Conservation (phyloP, 2,888 invertebrate genomes). For the Tetanocera ferruginea region DNA sequence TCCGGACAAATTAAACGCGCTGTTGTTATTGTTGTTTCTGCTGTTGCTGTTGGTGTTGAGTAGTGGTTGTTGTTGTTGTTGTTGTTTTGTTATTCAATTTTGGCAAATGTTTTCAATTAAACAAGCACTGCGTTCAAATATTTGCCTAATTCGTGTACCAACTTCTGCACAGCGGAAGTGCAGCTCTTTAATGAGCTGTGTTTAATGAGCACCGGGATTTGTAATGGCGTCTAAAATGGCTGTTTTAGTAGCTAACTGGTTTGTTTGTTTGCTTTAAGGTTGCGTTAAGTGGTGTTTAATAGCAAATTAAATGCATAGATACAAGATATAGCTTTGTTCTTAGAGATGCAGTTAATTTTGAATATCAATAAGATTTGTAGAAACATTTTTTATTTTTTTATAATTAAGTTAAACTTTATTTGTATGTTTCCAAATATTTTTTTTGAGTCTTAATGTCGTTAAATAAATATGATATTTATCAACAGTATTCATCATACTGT, state of each 20-base stretch:
- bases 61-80: background rate
- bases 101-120: slow-evolving; percentile 15
- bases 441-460: too few species aligned
- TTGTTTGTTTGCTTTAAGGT: background rate
- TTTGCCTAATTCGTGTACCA: slow-evolving; percentile 4
- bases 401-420: too few species aligned
- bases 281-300: too few species aligned
- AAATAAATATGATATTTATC: too few species aligned
- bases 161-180: background rate
- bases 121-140: slow-evolving; percentile 15
- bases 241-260: background rate
- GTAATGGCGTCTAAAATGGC: slow-evolving; percentile 10
- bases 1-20: background rate
- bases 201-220: slow-evolving; percentile 14
- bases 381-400: too few species aligned
- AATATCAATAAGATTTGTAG: too few species aligned
- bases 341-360: too few species aligned
- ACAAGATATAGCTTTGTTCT: too few species aligned
- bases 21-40: background rate
- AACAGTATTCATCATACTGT: too few species aligned
- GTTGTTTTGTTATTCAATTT: background rate
- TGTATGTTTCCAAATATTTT: too few species aligned
- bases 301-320: too few species aligned
- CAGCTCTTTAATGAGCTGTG: slow-evolving; percentile 23
- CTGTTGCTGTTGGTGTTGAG: background rate